Evolutionary conservation across 2,113 vertebrate genomes (phyloP), one percentile per base, ranked within the genome.

Genomic region (Meleagris gallopavo): DNA sequence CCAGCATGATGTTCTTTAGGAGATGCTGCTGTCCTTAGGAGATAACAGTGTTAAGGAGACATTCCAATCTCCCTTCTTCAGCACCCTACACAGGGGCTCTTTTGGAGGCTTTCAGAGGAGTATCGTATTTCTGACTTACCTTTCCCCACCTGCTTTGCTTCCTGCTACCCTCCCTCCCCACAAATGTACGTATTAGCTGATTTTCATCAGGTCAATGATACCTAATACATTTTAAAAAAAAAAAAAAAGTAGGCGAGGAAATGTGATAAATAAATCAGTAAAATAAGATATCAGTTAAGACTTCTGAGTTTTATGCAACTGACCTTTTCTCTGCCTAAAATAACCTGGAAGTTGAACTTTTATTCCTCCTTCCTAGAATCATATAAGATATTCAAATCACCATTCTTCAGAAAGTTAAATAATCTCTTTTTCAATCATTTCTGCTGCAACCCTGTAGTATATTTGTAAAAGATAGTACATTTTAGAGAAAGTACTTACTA

Each of bases 261-360:
- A 97, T 14, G 69, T 81, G 89, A 93, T 95, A 96, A 97, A 97
- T 85, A 91, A 79, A 90, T 85, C 83, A 92, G 85, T 71, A 94
- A 95, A 87, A 94, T 85, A 88, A 93, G 92, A 98, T 96, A 95
- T 73, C 97, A 95, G 96, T 97, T 97, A 97, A 93, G 89, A 96
- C 30, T 95, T 93, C 91, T 87, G 96, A 96, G 93, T 95, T 87
- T 86, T 81, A 96, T 95, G 83, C 76, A 92, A 96, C 91, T 95
- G 96, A 97, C 96, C 93, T 91, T 93, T 96, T 86, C 17, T 58
- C 40, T 61, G 80, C 80, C 81, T 84, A 93, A 94, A 96, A 94
- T 79, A 92, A 96, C 36, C 54, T 2, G 1, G 83, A 88, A 96
- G 94, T 14, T 94, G 55, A 97, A 97, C 93, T 96, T 90, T 38